Percentiles rank a stretch among this genome's conserved stretches.
These are phyloP conservation scores for Gasteruption jaculator DNA, from an alignment of 2,888 invertebrate genomes.

Conservation along the genomic window DNA sequence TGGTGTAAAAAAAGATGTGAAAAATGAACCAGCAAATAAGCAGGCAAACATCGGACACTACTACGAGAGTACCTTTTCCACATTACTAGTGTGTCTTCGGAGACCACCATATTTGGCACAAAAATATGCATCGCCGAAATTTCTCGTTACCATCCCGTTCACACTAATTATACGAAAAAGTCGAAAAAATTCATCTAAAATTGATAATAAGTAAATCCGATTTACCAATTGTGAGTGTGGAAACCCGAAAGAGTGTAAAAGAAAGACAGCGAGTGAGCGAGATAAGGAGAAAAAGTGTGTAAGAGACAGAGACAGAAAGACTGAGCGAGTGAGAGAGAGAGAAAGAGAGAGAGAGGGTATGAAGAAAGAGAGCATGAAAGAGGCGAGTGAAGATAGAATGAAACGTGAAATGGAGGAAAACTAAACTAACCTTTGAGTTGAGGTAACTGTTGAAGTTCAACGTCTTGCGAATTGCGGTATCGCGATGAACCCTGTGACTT, in stretches of 20 bases:
- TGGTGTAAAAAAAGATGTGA: too few relatives aligned
- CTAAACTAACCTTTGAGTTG: conserved; percentile 84
- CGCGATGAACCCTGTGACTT: conserved; percentile 98
- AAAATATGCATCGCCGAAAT: too few relatives aligned
- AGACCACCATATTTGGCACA: too few relatives aligned
- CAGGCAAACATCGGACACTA: too few relatives aligned
- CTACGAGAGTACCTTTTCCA: too few relatives aligned
- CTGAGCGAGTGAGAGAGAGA: conserved; percentile 4
- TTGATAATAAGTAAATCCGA: too few relatives aligned
- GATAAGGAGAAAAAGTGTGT: too few relatives aligned
- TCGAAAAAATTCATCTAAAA: too few relatives aligned
- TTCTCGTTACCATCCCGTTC: too few relatives aligned
- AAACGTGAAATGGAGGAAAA: neutral
- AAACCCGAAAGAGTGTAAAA: conserved; percentile 9
- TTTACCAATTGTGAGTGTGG: conserved; percentile 7
- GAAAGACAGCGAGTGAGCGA: conserved; percentile 1
- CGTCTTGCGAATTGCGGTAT: conserved; percentile 96
- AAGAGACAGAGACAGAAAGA: conserved; percentile 11
- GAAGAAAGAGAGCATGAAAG: neutral
- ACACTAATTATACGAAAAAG: too few relatives aligned
- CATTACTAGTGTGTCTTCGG: too few relatives aligned
- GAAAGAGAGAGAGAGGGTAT: conserved; percentile 2
- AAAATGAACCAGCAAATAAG: too few relatives aligned
- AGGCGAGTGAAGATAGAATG: neutral
- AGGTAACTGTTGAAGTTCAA: conserved; percentile 94